Evolutionary conservation across 2,888 invertebrate genomes (phyloP).

Genomic region (Hedya salicella): DNA sequence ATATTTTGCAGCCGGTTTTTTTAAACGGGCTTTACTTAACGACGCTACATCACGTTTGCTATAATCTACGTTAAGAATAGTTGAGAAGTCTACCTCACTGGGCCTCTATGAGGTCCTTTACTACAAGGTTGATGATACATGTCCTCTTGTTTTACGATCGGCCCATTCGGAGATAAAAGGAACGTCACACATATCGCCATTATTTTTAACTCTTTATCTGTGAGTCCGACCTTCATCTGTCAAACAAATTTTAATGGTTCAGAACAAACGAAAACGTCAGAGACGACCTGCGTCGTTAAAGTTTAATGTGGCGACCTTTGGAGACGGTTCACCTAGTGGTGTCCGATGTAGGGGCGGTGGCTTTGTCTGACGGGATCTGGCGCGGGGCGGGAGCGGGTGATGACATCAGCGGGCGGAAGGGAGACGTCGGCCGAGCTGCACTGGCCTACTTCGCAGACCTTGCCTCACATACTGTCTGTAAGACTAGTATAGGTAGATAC

Average conservation of each 20-base stretch:
- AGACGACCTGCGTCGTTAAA: neutral
- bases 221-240: neutral
- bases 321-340: neutral
- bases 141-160: too few species aligned
- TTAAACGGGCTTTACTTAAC: too few species aligned
- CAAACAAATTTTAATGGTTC: neutral
- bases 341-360: too few species aligned
- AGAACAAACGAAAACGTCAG: neutral
- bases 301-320: neutral
- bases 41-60: too few species aligned
- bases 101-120: too few species aligned
- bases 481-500: too few species aligned
- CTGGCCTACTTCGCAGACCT: conserved; percentile 3
- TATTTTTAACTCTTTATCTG: too few species aligned
- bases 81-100: too few species aligned
- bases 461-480: neutral
- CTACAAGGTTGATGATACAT: too few species aligned
- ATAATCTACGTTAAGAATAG: too few species aligned
- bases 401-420: neutral
- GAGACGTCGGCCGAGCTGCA: neutral
- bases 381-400: neutral
- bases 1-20: too few species aligned
- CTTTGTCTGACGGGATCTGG: neutral
- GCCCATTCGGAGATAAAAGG: too few species aligned
- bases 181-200: neutral